These are phyloP conservation scores for Caenorhabditis imperialis DNA, from an alignment of 2,888 invertebrate genomes.

Conservation along the genomic window DNA sequence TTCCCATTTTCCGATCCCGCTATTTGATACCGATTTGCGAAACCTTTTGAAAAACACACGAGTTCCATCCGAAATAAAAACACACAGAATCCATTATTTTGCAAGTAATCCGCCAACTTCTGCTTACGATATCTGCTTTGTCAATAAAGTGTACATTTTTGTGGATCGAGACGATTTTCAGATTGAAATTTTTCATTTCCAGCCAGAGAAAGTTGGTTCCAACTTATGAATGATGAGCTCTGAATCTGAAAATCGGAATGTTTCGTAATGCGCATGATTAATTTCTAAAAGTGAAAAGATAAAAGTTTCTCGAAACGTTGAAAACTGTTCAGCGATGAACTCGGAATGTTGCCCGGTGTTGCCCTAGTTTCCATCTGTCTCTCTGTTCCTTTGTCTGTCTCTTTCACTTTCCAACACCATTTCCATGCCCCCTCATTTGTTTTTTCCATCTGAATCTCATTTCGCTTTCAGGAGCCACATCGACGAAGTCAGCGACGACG, in stretches of 20 bases:
- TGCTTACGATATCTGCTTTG: conserved; percentile 9
- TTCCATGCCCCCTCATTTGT: conserved; percentile 3
- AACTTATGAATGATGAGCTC: conserved; percentile 1
- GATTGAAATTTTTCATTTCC: no score
- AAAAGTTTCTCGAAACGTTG: no score
- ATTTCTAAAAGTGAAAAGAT: no score
- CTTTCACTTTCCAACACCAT: conserved; percentile 8
- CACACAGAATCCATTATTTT: not conserved
- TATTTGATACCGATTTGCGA: not conserved
- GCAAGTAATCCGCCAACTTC: conserved; percentile 2
- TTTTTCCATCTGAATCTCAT: not conserved
- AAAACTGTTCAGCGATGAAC: no score
- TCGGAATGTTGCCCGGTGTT: conserved; percentile 52
- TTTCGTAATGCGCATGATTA: no score
- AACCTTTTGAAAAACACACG: conserved; percentile 18
- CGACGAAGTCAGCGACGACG: conserved; percentile 49
- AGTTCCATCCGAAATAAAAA: conserved; percentile 17
- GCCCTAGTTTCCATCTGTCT: conserved; percentile 39
- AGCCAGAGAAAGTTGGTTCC: no score
- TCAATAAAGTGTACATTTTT: conserved; percentile 35
- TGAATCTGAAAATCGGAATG: no score
- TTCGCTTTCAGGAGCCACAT: conserved; percentile 46
- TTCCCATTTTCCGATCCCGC: conserved; percentile 11
- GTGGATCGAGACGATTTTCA: conserved; percentile 25
- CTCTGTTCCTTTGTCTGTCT: conserved; percentile 33